A percentile compares a stretch with the other conserved stretches of the same genome.
Evolutionary conservation across 1,140 invertebrate genomes (phyloP).

Genomic region (Helicoverpa zea): DNA sequence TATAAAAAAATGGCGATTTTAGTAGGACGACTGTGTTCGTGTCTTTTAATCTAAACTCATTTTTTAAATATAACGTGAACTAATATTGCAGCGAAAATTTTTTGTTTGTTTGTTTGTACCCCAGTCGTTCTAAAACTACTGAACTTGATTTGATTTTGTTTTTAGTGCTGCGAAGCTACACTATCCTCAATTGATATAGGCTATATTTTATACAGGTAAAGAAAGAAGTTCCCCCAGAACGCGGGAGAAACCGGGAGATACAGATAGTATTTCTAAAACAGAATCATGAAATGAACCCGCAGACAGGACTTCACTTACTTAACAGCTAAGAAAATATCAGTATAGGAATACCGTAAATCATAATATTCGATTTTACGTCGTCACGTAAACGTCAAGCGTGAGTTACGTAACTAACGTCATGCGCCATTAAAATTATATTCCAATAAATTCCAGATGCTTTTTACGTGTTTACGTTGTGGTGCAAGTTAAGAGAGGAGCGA

Average conservation of each 20-base stretch:
- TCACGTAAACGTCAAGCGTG: conserved; percentile 35
- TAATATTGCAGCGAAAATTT: too few relatives aligned
- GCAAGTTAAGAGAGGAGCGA: not conserved
- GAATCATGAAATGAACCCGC: not conserved
- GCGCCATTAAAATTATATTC: conserved; percentile 42
- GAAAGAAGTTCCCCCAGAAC: too few relatives aligned
- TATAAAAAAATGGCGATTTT: too few relatives aligned
- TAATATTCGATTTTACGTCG: not conserved
- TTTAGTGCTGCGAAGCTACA: too few relatives aligned
- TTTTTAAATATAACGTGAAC: too few relatives aligned
- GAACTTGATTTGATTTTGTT: too few relatives aligned
- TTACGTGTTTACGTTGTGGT: conserved; percentile 28
- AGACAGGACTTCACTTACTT: not conserved
- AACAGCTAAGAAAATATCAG: conserved; percentile 8
- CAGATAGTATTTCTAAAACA: not conserved
- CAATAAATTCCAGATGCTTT: conserved; percentile 32
- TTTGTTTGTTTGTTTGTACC: too few relatives aligned
- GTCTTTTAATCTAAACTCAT: too few relatives aligned
- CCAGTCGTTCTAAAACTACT: too few relatives aligned
- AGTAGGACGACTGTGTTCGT: too few relatives aligned
- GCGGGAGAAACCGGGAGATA: not conserved
- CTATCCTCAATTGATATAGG: too few relatives aligned
- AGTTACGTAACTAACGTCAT: conserved; percentile 33
- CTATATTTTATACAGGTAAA: too few relatives aligned
- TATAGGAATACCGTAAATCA: conserved; percentile 14